Evolutionary conservation across 2,113 vertebrate genomes (phyloP), one percentile per base, ranked within the genome.

Genomic region (Setophaga coronata): DNA sequence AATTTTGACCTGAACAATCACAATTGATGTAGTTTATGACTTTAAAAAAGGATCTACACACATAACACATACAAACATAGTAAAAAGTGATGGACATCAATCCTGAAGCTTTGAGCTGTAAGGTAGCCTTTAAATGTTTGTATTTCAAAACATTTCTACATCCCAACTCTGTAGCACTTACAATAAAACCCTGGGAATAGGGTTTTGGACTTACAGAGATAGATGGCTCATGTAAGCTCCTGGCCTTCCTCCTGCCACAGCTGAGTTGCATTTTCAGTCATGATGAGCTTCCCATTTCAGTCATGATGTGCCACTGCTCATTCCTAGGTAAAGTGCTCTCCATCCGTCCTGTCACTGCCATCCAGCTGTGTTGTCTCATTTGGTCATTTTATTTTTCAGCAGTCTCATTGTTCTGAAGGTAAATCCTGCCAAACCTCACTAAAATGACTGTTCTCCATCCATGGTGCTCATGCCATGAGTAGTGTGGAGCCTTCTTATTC

Each of bases 381-480:
- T 25, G 19, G 6, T 10, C 57, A 4, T n/a, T 88, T 53, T 31
- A 4, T 21, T 89, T 83, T 40, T 25, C 64, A 80, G 14, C 53
- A 8, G 38, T 10, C 25, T 19, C 61, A 19, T 29, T 42, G 17
- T 23, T 79, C 36, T 3, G 3, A 15, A 53, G 70, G 36, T 21
- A 34, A 82, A 87, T 40, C 77, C 73, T 56, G 14, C 33, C 70
- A 74, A 67, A 33, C 33, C 43, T 73, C 72, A 9, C 38, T 16
- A 6, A 79, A 89, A 71, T 34, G 5, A 26, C 36, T 18, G 2
- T 12, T 82, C 40, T 19, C 40, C 23, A 12, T 11, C 64, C 12
- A 1, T 2, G 24, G 43, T 72, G 25, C 7, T 76, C 65, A 28
- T 9, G 70, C 40, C 57, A 69, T 4, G 20, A 1, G 1, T 2